Evolutionary conservation across 2,113 vertebrate genomes (phyloP).

Genomic region (Cephalopholis sonnerati): DNA sequence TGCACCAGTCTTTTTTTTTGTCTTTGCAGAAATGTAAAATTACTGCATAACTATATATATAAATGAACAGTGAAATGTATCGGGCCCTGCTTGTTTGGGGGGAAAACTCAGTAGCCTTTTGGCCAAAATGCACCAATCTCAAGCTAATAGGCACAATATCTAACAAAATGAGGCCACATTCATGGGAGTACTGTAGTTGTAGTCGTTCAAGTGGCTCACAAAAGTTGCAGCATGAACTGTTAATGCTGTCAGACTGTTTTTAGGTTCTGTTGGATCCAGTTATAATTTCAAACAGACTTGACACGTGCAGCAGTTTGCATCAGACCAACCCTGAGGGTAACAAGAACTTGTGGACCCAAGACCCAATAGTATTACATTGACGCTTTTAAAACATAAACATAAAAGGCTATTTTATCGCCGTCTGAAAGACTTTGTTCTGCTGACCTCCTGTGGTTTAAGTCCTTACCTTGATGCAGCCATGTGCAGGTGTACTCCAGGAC

Average conservation of each 20-base stretch:
- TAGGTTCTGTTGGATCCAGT: background rate
- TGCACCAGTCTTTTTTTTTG: background rate
- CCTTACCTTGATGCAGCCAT: background rate
- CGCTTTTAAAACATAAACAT: constrained; percentile 1
- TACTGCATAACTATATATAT: background rate
- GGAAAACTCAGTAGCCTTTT: background rate
- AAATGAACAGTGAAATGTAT: background rate
- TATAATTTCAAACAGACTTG: background rate
- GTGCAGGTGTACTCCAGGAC: background rate
- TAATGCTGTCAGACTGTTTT: background rate
- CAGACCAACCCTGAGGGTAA: background rate
- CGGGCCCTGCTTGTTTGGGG: background rate
- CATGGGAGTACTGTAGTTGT: background rate
- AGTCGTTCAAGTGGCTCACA: background rate
- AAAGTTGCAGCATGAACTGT: constrained; percentile 17
- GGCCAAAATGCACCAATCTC: background rate
- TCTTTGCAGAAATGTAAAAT: background rate
- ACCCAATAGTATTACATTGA: background rate
- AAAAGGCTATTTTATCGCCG: no score
- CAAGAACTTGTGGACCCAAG: background rate
- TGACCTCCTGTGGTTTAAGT: background rate
- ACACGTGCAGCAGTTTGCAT: constrained; percentile 1
- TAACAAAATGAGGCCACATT: background rate
- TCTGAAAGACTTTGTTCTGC: background rate
- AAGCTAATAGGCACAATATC: background rate